Evolutionary conservation across 2,888 invertebrate genomes (phyloP), one percentile per base, ranked within the genome.

Genomic region (Lasioglossum pauxillum): DNA sequence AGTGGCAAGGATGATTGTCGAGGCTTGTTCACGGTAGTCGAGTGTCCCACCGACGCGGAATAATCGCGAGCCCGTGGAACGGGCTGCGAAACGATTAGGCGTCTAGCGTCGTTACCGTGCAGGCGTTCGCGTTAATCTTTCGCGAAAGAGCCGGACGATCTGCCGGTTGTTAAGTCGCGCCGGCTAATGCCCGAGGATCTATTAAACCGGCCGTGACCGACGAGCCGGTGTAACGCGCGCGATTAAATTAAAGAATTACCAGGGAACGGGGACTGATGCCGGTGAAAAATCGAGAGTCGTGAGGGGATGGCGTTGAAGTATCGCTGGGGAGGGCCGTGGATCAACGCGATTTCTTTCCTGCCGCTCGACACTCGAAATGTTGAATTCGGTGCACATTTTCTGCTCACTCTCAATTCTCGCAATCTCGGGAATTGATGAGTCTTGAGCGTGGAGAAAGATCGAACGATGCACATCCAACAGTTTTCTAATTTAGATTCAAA

Each of bases 161-260:
- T 46, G 57, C 60, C 82, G 83, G 75, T 67, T 82, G 78, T 82
- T 83, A 72, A 85, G 80, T 80, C 76, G 74, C 27, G 75, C 35
- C 80, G 67, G 82, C 86, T 89, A 90, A 90, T 90, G 89, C 49
- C 77, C 82, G 74, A 27, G 77, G 83, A 82, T 89, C 81, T 84
- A 88, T 84, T 80, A 90, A 88, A 88, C 88, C 81, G 83, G 60
- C 83, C 75, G 83, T 80, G 85, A 80, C 71, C 85, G 80, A 53
- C 74, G 85, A 78, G 73, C 73, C 49, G 49, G 73, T 73, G 73
- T 82, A 82, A 82, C 77, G 78, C 49, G 64, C 84, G 72, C 84
- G 84, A 85, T 85, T 84, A 85, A 85, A 85, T 85, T 85, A 85
- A 85, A 85, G 84, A 85, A 85, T 85, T 79, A 73, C 78, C n/a